Evolutionary conservation across 2,113 vertebrate species (phyloP).

Genomic region (Campylomormyrus numenius): DNA sequence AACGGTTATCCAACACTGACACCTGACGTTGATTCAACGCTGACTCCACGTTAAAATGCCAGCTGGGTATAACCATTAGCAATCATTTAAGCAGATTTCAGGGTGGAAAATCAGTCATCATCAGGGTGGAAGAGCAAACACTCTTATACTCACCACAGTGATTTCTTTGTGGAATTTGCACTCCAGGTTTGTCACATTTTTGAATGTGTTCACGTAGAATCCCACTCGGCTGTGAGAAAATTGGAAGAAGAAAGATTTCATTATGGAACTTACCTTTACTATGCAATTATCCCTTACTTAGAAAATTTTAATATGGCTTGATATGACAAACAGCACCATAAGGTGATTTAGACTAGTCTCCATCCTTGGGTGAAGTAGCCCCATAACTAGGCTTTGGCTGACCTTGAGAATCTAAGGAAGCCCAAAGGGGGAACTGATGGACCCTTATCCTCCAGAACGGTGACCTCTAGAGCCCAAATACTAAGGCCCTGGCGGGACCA

Average conservation of each 20-base stretch:
- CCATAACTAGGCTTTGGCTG: neutral
- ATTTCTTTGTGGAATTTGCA: conserved; percentile 95
- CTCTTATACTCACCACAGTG: conserved; percentile 71
- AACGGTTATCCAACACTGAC: too few species aligned
- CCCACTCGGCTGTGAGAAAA: conserved; percentile 72
- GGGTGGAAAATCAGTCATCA: too few species aligned
- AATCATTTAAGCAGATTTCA: neutral
- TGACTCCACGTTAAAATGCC: too few species aligned
- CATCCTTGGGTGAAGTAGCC: neutral
- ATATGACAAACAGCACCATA: neutral
- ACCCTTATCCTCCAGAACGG: too few species aligned
- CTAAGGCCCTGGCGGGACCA: neutral
- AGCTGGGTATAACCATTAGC: neutral
- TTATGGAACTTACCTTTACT: neutral
- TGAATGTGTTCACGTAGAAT: conserved; percentile 94
- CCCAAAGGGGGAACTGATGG: neutral
- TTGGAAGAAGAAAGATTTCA: neutral
- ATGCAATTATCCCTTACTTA: neutral
- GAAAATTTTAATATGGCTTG: neutral
- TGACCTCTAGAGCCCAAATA: neutral
- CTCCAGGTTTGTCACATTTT: conserved; percentile 85
- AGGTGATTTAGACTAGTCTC: neutral
- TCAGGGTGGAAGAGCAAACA: neutral
- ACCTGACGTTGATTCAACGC: too few species aligned
- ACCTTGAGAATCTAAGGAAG: neutral